Conservation (phyloP, 1,140 invertebrate genomes). For the Penaeus indicus region DNA sequence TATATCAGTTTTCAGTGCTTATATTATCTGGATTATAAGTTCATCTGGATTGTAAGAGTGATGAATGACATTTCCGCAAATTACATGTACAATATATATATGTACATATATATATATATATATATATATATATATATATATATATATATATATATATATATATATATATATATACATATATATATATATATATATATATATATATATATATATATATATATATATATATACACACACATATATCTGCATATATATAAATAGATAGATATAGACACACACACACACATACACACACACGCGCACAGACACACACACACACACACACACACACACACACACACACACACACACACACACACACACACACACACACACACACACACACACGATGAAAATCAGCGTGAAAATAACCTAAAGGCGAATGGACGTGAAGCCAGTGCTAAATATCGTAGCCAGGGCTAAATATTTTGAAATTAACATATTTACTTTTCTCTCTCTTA, state of each 20-base stretch:
- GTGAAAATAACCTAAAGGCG: too few species aligned
- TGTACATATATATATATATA: conserved; percentile 15
- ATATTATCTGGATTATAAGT: conserved; percentile 4
- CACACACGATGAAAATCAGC: too few species aligned
- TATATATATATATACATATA: background rate
- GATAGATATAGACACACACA: background rate
- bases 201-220: background rate
- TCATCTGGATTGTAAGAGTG: too few species aligned
- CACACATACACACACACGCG: background rate
- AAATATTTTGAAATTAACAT: too few species aligned
- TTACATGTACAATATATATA: conserved; percentile 10
- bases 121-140: conserved; percentile 5
- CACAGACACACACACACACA: too few species aligned
- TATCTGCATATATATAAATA: background rate
- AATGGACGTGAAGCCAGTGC: too few species aligned
- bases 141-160: background rate
- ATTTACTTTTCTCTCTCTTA: too few species aligned
- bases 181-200: conserved; percentile 11
- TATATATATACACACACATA: background rate
- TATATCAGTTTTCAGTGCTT: background rate
- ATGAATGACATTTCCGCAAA: too few species aligned
- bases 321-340: too few species aligned
- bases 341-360: too few species aligned
- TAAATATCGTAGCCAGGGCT: too few species aligned
- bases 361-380: too few species aligned